phyloP scores from a whole-genome alignment of 2,797 vertebrate genomes.

The Poecilia gillii region DNA sequence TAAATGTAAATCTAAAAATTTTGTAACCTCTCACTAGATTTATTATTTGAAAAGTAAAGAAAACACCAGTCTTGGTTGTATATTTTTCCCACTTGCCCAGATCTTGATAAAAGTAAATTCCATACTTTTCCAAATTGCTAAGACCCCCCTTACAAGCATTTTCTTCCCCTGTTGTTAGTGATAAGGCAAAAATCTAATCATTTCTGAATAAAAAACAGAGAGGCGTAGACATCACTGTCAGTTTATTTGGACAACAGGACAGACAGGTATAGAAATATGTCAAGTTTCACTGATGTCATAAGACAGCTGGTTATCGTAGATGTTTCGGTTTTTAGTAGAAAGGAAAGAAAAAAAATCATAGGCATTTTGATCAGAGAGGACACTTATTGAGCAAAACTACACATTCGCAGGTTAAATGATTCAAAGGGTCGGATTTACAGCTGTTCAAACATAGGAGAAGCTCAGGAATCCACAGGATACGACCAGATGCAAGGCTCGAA shows the following conservation, averaged over 20 bases:
- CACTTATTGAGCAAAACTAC: constrained; percentile 46
- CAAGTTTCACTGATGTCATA: constrained; percentile 74
- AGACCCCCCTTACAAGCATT: neutral
- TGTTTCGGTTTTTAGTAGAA: constrained; percentile 63
- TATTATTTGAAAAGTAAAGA: neutral
- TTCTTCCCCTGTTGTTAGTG: neutral
- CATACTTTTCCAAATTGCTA: neutral
- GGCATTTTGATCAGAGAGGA: constrained; percentile 55
- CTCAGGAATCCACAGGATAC: constrained; percentile 58
- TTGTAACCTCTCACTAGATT: neutral
- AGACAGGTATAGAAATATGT: constrained; percentile 78
- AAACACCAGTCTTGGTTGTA: neutral
- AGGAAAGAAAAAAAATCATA: constrained; percentile 45
- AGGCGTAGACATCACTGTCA: constrained; percentile 54
- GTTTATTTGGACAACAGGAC: constrained; percentile 82
- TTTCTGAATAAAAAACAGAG: constrained; percentile 12
- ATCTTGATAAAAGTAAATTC: neutral
- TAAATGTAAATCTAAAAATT: neutral
- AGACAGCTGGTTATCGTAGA: constrained; percentile 67
- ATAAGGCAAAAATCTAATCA: neutral
- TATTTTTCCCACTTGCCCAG: neutral
- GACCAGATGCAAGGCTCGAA: constrained; percentile 46
- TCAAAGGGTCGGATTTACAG: constrained; percentile 41
- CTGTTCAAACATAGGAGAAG: constrained; percentile 45
- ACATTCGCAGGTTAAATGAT: constrained; percentile 47